phyloP scores from a whole-genome alignment of 2,113 vertebrate genomes.

The Clupea harengus region DNA sequence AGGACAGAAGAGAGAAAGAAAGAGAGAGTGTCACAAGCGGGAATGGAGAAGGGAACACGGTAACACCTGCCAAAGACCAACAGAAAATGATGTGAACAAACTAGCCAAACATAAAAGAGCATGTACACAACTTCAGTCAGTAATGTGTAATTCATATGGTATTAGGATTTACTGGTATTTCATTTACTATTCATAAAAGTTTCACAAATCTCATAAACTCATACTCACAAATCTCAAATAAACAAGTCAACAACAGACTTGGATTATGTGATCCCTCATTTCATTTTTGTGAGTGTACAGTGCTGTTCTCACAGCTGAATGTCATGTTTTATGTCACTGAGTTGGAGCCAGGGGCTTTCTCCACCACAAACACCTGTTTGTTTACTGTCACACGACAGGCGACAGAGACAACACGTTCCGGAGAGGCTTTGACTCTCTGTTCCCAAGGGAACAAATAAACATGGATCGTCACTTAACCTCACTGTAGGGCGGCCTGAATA shows the following conservation, averaged over 20 bases:
- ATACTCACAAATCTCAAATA: too few species aligned
- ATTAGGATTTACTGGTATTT: background rate
- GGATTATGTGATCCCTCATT: too few species aligned
- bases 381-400: slow-evolving; percentile 43
- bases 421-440: background rate
- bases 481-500: too few species aligned
- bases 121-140: background rate
- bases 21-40: background rate
- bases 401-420: slow-evolving; percentile 31
- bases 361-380: slow-evolving; percentile 17
- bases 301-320: background rate
- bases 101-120: too few species aligned
- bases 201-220: background rate
- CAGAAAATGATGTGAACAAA: background rate
- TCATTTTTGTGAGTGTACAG: too few species aligned
- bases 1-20: background rate
- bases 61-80: background rate
- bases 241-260: too few species aligned
- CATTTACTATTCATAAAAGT: background rate
- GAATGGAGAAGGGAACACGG: background rate
- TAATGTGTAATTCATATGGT: too few species aligned
- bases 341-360: slow-evolving; percentile 11
- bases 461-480: background rate
- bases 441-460: slow-evolving; percentile 32
- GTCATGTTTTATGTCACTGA: slow-evolving; percentile 19